Conservation (phyloP, 2,113 vertebrate genomes). For the Erpornis zantholeuca region DNA sequence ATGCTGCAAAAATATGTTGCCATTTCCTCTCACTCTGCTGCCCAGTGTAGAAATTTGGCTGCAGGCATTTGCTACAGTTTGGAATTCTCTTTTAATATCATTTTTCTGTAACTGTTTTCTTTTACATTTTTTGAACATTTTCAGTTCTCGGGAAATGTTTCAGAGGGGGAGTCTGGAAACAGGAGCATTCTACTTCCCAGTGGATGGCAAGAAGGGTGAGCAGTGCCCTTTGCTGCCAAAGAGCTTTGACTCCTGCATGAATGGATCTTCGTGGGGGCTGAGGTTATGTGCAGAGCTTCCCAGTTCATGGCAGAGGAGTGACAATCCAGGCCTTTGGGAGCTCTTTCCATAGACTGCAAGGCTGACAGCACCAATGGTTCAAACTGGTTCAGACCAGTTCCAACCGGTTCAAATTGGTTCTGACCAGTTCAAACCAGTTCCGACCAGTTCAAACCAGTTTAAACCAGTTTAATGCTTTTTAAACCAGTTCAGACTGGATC, state of each 20-base stretch:
- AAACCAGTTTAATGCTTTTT: too few relatives aligned
- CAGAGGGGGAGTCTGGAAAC: conserved; percentile 33
- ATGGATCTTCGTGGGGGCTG: neutral
- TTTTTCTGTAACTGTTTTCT: conserved; percentile 63
- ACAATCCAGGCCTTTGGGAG: neutral
- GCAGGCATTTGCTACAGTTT: conserved; percentile 38
- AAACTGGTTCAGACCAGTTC: accelerated
- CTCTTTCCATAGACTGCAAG: neutral
- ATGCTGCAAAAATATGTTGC: conserved; percentile 67
- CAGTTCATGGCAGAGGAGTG: neutral
- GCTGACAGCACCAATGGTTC: neutral
- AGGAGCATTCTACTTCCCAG: conserved; percentile 22
- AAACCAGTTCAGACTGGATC: too few relatives aligned
- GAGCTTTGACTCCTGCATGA: neutral
- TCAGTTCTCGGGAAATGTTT: conserved; percentile 46
- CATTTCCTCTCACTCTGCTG: conserved; percentile 59
- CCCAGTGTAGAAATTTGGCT: conserved; percentile 62
- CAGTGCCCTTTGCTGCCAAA: neutral
- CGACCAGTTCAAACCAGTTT: too few relatives aligned
- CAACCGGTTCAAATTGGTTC: neutral
- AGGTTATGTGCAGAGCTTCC: neutral
- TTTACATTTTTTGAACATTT: conserved; percentile 56
- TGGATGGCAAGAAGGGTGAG: neutral
- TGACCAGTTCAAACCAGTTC: too few relatives aligned
- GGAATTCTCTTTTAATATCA: conserved; percentile 61